A percentile compares a stretch with the other conserved stretches of the same genome.
Conservation (phyloP, 2,888 invertebrate genomes). For the Apamea epomidion region DNA sequence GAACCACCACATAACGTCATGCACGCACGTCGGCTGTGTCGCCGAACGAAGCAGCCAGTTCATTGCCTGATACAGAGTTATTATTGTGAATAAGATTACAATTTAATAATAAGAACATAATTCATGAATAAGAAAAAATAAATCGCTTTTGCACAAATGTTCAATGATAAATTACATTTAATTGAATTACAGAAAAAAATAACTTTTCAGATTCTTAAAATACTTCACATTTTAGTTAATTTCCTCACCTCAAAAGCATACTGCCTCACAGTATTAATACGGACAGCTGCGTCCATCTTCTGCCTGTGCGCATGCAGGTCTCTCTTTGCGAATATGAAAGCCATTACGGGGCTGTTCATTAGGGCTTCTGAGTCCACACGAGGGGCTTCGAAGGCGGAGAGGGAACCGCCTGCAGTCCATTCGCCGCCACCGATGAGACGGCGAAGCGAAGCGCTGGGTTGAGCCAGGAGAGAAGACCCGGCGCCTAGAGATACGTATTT, state of each 20-base stretch:
- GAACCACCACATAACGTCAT: slow-evolving; percentile 99
- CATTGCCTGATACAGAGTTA: slow-evolving; percentile 91
- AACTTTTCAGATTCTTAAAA: background rate
- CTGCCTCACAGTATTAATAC: slow-evolving; percentile 95
- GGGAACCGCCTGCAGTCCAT: slow-evolving; percentile 71
- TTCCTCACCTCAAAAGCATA: slow-evolving; percentile 95
- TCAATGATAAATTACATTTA: too few species aligned
- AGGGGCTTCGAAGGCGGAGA: slow-evolving; percentile 84
- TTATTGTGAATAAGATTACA: background rate
- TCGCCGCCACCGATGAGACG: slow-evolving; percentile 92
- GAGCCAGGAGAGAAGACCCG: slow-evolving; percentile 95
- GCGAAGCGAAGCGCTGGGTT: slow-evolving; percentile 96
- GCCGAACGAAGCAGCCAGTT: slow-evolving; percentile 98
- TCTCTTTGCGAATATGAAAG: slow-evolving; percentile 96
- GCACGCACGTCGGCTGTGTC: slow-evolving; percentile 97
- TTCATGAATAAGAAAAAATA: background rate
- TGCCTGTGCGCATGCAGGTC: slow-evolving; percentile 95
- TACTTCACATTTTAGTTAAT: background rate
- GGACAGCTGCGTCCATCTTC: slow-evolving; percentile 96
- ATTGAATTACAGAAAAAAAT: background rate
- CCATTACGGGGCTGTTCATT: slow-evolving; percentile 95
- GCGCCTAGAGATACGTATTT: slow-evolving; percentile 87
- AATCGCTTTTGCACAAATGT: background rate
- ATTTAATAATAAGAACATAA: background rate
- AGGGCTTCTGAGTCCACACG: slow-evolving; percentile 89